Evolutionary conservation across 1,140 invertebrate species (phyloP).

Genomic region (Drosophila tropicalis): DNA sequence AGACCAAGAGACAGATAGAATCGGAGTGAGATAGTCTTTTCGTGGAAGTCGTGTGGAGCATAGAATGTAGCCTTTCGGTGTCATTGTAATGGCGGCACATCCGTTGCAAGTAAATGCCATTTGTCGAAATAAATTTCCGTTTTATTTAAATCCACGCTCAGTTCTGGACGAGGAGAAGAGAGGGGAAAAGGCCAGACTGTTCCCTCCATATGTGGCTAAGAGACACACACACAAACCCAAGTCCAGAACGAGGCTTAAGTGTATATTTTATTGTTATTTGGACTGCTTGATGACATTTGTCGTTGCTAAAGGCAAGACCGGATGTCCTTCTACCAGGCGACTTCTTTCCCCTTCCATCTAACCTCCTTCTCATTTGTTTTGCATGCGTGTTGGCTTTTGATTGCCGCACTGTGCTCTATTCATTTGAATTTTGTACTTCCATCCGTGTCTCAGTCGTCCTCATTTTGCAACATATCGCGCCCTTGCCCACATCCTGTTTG

Average conservation of each 20-base stretch:
- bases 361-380: background rate
- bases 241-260: conserved; percentile 75
- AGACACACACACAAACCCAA: conserved; percentile 31
- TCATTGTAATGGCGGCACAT: conserved; percentile 80
- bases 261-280: conserved; percentile 82
- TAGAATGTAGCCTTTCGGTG: conserved; percentile 68
- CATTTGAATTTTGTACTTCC: conserved; percentile 65
- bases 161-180: background rate
- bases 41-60: conserved; percentile 30
- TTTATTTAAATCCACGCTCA: conserved; percentile 80
- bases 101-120: conserved; percentile 82
- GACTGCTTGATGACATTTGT: conserved; percentile 80
- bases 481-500: conserved; percentile 41
- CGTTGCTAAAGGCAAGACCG: conserved; percentile 69
- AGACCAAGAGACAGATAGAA: background rate
- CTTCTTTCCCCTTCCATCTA: conserved; percentile 5
- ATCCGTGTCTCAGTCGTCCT: conserved; percentile 33
- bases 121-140: conserved; percentile 82
- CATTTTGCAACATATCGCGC: conserved; percentile 4
- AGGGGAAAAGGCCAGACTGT: conserved; percentile 17
- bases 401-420: conserved; percentile 76
- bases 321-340: conserved; percentile 57
- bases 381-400: conserved; percentile 67
- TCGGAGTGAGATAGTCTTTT: conserved; percentile 23
- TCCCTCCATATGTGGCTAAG: conserved; percentile 35